Conservation (phyloP, 2,888 invertebrate species). For the Eudasyphora cyanicolor region DNA sequence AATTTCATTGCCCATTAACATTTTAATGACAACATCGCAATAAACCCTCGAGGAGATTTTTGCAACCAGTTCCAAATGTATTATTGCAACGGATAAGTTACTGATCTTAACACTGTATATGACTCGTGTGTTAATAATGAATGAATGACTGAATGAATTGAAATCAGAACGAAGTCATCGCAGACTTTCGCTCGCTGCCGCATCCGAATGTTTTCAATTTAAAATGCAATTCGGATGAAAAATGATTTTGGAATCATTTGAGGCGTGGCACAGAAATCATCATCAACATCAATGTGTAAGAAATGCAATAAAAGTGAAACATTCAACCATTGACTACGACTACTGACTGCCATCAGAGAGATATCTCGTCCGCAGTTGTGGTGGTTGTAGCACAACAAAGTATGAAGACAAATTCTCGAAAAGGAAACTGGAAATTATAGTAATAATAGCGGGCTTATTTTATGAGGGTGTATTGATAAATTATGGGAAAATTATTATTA, state of each 20-base stretch:
- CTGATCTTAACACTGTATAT: constrained; percentile 45
- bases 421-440: constrained; percentile 63
- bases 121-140: too few species aligned
- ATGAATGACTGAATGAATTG: constrained; percentile 43
- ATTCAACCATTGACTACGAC: not conserved
- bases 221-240: constrained; percentile 74
- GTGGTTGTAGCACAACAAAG: constrained; percentile 36
- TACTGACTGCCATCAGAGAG: constrained; percentile 24
- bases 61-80: not conserved
- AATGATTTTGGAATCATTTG: constrained; percentile 72
- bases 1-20: constrained; percentile 13
- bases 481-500: not conserved
- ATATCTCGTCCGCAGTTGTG: constrained; percentile 40
- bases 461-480: not conserved
- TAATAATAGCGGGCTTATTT: constrained; percentile 4
- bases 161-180: constrained; percentile 32
- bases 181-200: not conserved
- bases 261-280: constrained; percentile 73
- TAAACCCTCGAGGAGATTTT: constrained; percentile 38
- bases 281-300: constrained; percentile 68
- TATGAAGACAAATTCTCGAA: constrained; percentile 29
- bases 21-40: constrained; percentile 57
- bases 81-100: not conserved
- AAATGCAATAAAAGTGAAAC: constrained; percentile 47
- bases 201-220: constrained; percentile 71